Percentiles rank a stretch among this genome's conserved stretches.
Conservation (phyloP, 37 sponge, comb jelly and placozoan species). For the Chondrosia reniformis region DNA sequence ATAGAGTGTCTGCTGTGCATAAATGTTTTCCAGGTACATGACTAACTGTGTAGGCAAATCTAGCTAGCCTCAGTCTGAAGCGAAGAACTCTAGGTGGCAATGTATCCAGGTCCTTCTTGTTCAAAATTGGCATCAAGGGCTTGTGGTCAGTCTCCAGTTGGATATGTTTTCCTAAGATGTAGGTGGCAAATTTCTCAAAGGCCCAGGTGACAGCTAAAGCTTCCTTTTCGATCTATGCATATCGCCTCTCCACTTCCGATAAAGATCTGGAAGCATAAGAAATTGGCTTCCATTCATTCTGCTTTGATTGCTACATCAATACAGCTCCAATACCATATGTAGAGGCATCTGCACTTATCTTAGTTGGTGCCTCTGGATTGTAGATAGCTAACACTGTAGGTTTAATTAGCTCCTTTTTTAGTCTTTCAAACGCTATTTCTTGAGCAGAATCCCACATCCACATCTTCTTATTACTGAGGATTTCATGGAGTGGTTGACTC, state of each 20-base stretch:
- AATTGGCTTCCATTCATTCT: neutral
- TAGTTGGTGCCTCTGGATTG: too few relatives aligned
- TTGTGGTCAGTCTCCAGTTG: neutral
- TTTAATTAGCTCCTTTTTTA: too few relatives aligned
- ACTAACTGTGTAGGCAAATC: conserved; percentile 9
- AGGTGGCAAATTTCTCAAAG: neutral
- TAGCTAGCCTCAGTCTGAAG: conserved; percentile 30
- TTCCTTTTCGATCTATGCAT: neutral
- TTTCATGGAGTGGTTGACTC: too few relatives aligned
- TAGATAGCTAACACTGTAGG: too few relatives aligned
- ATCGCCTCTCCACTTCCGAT: neutral
- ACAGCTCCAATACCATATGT: conserved; percentile 9
- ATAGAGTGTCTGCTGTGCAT: conserved; percentile 5
- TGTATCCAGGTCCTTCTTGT: neutral
- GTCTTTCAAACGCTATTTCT: too few relatives aligned
- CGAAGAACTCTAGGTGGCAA: conserved; percentile 16
- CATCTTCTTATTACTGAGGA: too few relatives aligned
- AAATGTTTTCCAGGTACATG: conserved; percentile 32
- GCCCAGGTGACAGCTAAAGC: neutral
- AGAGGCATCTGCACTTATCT: too few relatives aligned
- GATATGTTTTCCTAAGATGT: neutral
- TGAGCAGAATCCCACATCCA: too few relatives aligned
- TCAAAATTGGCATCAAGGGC: neutral
- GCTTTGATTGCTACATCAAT: neutral
- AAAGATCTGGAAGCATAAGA: neutral